A percentile compares a stretch with the other conserved stretches of the same genome.
phyloP scores from a whole-genome alignment of 2,797 vertebrate genomes.

The Falco novaeseelandiae region DNA sequence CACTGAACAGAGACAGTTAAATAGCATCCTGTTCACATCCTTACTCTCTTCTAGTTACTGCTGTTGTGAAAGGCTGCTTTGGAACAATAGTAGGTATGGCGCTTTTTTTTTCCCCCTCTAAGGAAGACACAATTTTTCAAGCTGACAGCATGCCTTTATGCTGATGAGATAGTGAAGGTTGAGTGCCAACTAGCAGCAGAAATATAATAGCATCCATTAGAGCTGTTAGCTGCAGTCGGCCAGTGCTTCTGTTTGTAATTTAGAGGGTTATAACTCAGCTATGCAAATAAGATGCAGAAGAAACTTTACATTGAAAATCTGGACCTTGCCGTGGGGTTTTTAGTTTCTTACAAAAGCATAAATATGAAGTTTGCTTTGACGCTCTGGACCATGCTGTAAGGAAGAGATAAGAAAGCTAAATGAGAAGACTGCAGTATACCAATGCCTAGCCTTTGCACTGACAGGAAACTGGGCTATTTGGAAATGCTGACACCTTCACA shows the following conservation, averaged over 20 bases:
- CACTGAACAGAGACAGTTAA: not conserved
- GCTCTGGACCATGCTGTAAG: not conserved
- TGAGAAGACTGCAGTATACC: not conserved
- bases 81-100: not conserved
- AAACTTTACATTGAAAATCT: not conserved
- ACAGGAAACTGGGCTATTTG: not conserved
- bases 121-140: constrained; percentile 44
- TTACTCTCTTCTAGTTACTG: not conserved
- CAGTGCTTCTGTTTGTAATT: constrained; percentile 48
- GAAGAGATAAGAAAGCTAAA: not conserved
- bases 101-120: fast-evolving
- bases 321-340: not conserved
- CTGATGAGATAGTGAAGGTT: constrained; percentile 36
- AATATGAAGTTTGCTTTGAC: not conserved
- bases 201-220: constrained; percentile 61
- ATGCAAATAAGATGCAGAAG: constrained; percentile 31
- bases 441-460: not conserved
- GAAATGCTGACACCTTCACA: not conserved
- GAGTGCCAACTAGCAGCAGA: constrained; percentile 36
- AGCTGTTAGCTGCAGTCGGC: constrained; percentile 45
- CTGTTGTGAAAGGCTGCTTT: not conserved
- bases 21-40: not conserved
- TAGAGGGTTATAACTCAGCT: constrained; percentile 40
- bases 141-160: constrained; percentile 56
- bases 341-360: not conserved